Base-by-base conservation (phyloP, 1,140 invertebrate species). In the Trissolcus basalis region DNA sequence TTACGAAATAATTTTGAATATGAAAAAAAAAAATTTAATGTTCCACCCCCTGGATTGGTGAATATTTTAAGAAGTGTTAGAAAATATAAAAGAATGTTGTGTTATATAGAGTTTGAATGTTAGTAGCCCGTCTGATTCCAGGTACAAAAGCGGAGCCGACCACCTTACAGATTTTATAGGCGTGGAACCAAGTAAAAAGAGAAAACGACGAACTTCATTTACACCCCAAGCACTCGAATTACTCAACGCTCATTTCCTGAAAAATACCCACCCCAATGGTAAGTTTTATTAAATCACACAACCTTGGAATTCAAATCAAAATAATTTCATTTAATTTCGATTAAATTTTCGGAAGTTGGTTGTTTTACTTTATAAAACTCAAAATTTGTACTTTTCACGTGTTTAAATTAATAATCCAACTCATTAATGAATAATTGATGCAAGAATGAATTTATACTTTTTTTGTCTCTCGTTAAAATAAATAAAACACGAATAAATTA, bases 241-340 rank as follows among this genome's bases (percentile, higher is more conserved):
- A 51, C 90, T 99, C 6, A 98, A 98, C 87, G 93, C 94, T 51
- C 96, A 98, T 88, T 99, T 99, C 88, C 96, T 98, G 85, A 92
- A 95, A 81, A 98, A 98, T 89, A 98, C 97, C 53, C 97, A 99
- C 93, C 97, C 97, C 13, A 98, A 97, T 89, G 97, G 97, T 98
- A 89, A 91, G 87, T 81, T 53, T 68, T 43, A 75, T 27, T 73
- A 39, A 27, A 59, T 69, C 59, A 50, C 39, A 51, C 12, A 27
- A 27, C 1, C 19, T 27, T 27, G 6, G 19, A 27, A 3, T 27
- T 27, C 19, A 3, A 27, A 27, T 27, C 19, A 27, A 27, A 3
- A 3, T 27, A 27, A 6, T 27, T 27, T 27, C 2, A n/a, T 51
- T 48, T 19, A 19, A 11, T 10, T 19, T 19, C 39, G 12, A 7